phyloP scores from a whole-genome alignment of 2,113 vertebrate species.

The Clarias magur region DNA sequence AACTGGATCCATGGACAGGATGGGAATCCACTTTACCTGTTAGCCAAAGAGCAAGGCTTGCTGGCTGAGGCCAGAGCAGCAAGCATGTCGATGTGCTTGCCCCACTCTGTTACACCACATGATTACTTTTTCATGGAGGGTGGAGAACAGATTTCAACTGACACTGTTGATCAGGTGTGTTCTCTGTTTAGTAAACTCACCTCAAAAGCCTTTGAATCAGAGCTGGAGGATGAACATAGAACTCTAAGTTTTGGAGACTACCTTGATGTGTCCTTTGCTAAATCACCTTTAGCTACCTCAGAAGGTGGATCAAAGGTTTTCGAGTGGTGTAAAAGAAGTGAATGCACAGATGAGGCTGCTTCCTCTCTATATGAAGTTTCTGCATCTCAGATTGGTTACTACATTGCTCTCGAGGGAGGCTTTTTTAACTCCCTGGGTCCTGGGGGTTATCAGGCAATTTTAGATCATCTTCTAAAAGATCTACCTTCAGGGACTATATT shows the following conservation, averaged over 20 bases:
- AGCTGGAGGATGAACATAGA: conserved; percentile 48
- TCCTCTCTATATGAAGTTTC: conserved; percentile 66
- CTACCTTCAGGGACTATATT: conserved; percentile 49
- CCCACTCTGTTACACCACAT: conserved; percentile 45
- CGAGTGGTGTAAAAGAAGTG: conserved; percentile 66
- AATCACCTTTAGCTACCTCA: conserved; percentile 14
- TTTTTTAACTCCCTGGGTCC: conserved; percentile 64
- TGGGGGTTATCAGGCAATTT: conserved; percentile 59
- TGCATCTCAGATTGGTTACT: conserved; percentile 57
- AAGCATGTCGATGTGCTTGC: conserved; percentile 31
- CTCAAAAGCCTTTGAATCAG: conserved; percentile 52
- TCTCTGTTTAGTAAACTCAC: conserved; percentile 56
- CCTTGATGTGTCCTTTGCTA: conserved; percentile 58
- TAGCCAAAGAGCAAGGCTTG: conserved; percentile 59
- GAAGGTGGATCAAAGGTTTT: conserved; percentile 49
- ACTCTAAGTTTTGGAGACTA: conserved; percentile 57
- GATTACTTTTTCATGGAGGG: conserved; percentile 63
- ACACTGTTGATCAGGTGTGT: conserved; percentile 55
- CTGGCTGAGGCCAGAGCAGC: conserved; percentile 42
- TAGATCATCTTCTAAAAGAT: conserved; percentile 53
- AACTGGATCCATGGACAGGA: conserved; percentile 65
- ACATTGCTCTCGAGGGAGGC: conserved; percentile 58
- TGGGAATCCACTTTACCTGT: conserved; percentile 59
- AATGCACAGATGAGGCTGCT: conserved; percentile 65
- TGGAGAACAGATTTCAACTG: conserved; percentile 47